Conservation (phyloP, 1,140 invertebrate species). For the Paraescarpia echinospica region DNA sequence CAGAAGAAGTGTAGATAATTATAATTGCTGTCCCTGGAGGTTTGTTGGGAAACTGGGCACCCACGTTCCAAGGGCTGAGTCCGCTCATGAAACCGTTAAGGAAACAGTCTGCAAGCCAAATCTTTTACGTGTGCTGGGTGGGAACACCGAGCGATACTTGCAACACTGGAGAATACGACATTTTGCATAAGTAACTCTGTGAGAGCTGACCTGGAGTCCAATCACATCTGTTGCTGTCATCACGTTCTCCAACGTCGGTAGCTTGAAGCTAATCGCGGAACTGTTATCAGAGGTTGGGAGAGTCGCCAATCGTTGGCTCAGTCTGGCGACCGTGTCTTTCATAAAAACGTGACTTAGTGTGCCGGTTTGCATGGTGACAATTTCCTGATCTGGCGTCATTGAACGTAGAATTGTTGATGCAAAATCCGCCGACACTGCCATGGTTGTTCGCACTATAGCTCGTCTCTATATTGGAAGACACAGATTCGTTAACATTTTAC, state of each 20-base stretch:
- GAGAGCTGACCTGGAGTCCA: neutral
- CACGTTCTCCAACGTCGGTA: neutral
- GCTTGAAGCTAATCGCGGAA: neutral
- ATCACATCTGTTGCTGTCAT: neutral
- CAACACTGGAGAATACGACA: neutral
- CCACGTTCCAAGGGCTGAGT: too few relatives aligned
- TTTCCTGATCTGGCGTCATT: neutral
- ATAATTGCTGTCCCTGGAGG: too few relatives aligned
- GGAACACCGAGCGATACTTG: too few relatives aligned
- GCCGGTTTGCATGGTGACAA: neutral
- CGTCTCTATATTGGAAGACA: neutral
- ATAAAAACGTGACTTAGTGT: neutral
- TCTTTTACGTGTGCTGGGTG: too few relatives aligned
- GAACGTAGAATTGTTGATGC: neutral
- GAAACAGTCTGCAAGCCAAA: too few relatives aligned
- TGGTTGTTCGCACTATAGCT: neutral
- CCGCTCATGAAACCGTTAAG: too few relatives aligned
- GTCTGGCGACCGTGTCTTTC: neutral
- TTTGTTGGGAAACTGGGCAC: too few relatives aligned
- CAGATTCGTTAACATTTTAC: neutral
- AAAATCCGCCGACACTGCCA: neutral
- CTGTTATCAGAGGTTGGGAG: neutral
- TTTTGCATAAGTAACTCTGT: neutral
- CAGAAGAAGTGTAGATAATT: too few relatives aligned
- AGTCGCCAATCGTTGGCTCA: neutral